A percentile compares a stretch with the other conserved stretches of the same genome.
Conservation (phyloP, 2,888 invertebrate genomes). For the Onthophagus sagittarius region DNA sequence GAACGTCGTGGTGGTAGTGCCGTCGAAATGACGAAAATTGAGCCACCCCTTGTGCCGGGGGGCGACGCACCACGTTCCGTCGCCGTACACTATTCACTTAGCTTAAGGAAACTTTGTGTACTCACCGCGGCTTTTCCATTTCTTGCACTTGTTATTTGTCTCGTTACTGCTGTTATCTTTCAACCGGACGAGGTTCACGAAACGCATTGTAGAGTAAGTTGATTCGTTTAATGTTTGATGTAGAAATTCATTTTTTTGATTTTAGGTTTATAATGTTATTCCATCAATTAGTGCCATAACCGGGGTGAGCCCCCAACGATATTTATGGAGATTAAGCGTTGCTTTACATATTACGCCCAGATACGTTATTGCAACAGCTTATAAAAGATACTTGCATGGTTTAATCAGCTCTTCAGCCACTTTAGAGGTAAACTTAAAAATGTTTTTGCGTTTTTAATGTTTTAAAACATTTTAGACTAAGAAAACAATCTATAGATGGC, state of each 20-base stretch:
- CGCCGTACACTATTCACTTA: constrained; percentile 66
- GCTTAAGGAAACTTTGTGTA: constrained; percentile 76
- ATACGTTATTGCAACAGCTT: constrained; percentile 81
- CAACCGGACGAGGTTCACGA: constrained; percentile 92
- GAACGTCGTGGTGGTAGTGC: no score
- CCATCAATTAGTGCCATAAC: constrained; percentile 96
- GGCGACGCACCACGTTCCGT: constrained; percentile 18
- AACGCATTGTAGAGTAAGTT: constrained; percentile 88
- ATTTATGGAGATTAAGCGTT: constrained; percentile 88
- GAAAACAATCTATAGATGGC: constrained; percentile 57
- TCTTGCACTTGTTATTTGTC: constrained; percentile 80
- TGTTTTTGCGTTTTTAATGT: not conserved
- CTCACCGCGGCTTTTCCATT: constrained; percentile 82
- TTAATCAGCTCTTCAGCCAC: constrained; percentile 55
- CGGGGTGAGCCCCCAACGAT: constrained; percentile 87
- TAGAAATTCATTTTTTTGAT: constrained; percentile 1
- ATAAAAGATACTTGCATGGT: constrained; percentile 75
- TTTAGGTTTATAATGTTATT: constrained; percentile 78
- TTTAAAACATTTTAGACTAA: constrained; percentile 48
- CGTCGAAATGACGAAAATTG: constrained; percentile 11
- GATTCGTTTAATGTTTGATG: not conserved
- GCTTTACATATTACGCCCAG: constrained; percentile 90
- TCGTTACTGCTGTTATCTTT: constrained; percentile 84
- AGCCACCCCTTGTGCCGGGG: constrained; percentile 3
- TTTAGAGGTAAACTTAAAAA: constrained; percentile 3